Percentiles rank a stretch among this genome's conserved stretches.
These are phyloP conservation scores for Epiblema foenella DNA, from an alignment of 2,888 invertebrate genomes.

Conservation along the genomic window DNA sequence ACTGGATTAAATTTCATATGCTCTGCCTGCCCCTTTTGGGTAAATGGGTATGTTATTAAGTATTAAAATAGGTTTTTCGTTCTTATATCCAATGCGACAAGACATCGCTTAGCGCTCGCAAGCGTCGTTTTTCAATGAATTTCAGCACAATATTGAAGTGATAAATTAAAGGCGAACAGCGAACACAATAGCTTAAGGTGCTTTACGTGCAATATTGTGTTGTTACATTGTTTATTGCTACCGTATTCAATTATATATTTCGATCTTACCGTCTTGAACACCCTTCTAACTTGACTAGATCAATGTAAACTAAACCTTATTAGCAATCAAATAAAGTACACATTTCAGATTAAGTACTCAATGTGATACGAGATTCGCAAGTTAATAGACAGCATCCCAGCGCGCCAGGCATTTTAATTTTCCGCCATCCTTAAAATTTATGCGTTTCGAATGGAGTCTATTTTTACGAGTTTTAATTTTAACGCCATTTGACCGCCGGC, in stretches of 20 bases:
- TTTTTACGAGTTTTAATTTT: slow-evolving; percentile 56
- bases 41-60: too few species aligned
- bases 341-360: not conserved
- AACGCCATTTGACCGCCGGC: slow-evolving; percentile 45
- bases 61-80: not conserved
- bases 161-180: slow-evolving; percentile 53
- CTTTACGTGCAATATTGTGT: slow-evolving; percentile 58
- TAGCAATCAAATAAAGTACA: not conserved
- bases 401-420: slow-evolving; percentile 70
- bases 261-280: slow-evolving; percentile 44
- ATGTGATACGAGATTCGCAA: not conserved
- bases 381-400: slow-evolving; percentile 28
- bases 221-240: slow-evolving; percentile 60
- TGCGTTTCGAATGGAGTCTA: slow-evolving; percentile 56
- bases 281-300: not conserved
- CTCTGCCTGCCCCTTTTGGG: too few species aligned
- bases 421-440: slow-evolving; percentile 67
- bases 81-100: not conserved
- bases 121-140: slow-evolving; percentile 18
- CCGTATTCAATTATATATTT: slow-evolving; percentile 63
- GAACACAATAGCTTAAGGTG: slow-evolving; percentile 49
- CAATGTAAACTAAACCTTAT: not conserved
- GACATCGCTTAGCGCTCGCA: not conserved
- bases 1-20: too few species aligned
- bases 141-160: slow-evolving; percentile 51